Evolutionary conservation across 2,888 invertebrate species (phyloP), one percentile per base, ranked within the genome.

Genomic region (Dione vanillae): DNA sequence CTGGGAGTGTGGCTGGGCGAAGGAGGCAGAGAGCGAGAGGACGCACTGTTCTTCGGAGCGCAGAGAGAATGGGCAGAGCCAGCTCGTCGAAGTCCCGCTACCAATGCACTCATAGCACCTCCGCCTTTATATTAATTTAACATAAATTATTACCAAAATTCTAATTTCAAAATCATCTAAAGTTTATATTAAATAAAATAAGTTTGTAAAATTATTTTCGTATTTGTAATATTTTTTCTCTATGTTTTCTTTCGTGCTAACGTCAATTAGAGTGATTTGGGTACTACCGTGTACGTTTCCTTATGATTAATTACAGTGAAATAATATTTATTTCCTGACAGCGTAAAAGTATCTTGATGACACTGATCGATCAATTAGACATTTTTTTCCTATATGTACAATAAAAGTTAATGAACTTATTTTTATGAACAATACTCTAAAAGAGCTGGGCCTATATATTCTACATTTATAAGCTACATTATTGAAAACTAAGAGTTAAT

Each of bases 1-100:
- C 94, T 95, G 78, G 96, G 96, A 7, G 96, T 95, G 80, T 96
- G 95, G 78, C 96, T 96, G 9, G 96, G 96, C 72, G 96, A 96
- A n/a, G 96, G 96, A 59, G 96, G 96, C 77, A 96, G 87, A 77
- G 96, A 96, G 74, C 95, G 94, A 37, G 95, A 95, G 11, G 93
- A 91, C 51, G 94, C 91, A 74, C 94, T 90, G 76, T 90, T 86
- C 78, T 91, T 94, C 81, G 90, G 92, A 16, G 94, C 93, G 5
- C 89, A 88, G 66, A 94, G 83, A 43, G 93, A 92, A 78, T 94
- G 93, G 1, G 93, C 94, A 14, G 94, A 94, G 67, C 94, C 94
- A 14, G 93, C 94, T 71, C 94, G 91, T 6, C 94, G 85, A 40
- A 94, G 83, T 0, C 93, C 94, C 3, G 93, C 93, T 74, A 93